phyloP scores from a whole-genome alignment of 2,113 vertebrate species.

The Corvus cornix region DNA sequence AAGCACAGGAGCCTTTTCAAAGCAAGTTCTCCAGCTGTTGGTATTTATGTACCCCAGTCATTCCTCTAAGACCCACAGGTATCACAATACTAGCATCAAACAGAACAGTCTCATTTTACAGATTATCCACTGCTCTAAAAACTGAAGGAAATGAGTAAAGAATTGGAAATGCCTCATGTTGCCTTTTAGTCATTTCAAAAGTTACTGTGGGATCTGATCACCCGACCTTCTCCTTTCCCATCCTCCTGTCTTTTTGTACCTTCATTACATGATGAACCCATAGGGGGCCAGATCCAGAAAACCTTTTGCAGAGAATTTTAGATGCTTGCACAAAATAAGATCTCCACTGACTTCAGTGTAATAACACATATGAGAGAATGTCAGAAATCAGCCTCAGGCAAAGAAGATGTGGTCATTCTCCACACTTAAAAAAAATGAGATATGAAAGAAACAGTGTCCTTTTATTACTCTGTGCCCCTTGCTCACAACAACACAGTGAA shows the following conservation, averaged over 20 bases:
- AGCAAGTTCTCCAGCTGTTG: neutral
- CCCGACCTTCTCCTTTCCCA: neutral
- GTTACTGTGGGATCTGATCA: neutral
- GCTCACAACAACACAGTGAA: neutral
- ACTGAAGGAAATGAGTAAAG: neutral
- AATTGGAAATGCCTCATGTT: neutral
- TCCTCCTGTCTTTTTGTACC: neutral
- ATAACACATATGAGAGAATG: neutral
- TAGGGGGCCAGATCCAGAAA: neutral
- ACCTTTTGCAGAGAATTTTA: neutral
- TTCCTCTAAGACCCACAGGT: neutral
- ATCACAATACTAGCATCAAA: neutral
- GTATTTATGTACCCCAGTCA: neutral
- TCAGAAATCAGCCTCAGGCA: neutral
- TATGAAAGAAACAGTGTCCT: neutral
- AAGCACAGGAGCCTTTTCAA: neutral
- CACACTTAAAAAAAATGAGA: neutral
- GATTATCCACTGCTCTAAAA: neutral
- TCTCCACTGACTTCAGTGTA: neutral
- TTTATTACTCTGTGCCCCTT: neutral
- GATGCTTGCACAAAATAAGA: neutral
- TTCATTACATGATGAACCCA: neutral
- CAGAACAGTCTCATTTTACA: neutral
- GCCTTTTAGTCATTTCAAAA: neutral
- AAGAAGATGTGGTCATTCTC: neutral